These are phyloP conservation scores for Xenopus laevis DNA, from an alignment of 2,113 vertebrate genomes.

Conservation along the genomic window DNA sequence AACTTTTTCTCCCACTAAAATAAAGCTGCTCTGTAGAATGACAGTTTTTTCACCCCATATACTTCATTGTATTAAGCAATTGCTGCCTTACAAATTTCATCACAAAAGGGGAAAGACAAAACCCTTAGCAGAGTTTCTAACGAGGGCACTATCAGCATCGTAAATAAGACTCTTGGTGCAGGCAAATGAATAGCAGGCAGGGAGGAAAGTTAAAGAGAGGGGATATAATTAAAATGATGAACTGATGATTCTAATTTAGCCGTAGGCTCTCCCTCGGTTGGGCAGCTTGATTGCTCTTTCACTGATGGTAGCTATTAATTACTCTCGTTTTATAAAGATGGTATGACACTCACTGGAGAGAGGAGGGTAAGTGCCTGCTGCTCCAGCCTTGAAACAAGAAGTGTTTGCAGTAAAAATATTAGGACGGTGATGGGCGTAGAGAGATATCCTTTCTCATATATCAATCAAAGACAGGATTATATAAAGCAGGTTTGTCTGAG, in stretches of 20 bases:
- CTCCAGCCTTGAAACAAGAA: slow-evolving; percentile 7
- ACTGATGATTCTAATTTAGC: slow-evolving; percentile 40
- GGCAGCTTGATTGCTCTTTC: slow-evolving; percentile 43
- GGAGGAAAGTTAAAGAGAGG: slow-evolving; percentile 26
- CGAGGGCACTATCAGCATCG: background rate
- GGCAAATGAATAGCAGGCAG: slow-evolving; percentile 19
- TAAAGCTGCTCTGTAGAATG: background rate
- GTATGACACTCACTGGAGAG: slow-evolving; percentile 21
- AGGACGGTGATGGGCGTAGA: background rate
- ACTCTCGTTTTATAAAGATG: slow-evolving; percentile 34
- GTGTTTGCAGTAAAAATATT: slow-evolving; percentile 9
- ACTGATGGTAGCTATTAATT: slow-evolving; percentile 43
- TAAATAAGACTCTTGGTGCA: slow-evolving; percentile 22
- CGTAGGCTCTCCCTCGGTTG: slow-evolving; percentile 39
- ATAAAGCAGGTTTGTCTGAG: too few species aligned
- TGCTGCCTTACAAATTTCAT: slow-evolving; percentile 4
- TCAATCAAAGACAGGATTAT: background rate
- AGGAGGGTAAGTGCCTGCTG: slow-evolving; percentile 10
- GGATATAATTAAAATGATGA: slow-evolving; percentile 41
- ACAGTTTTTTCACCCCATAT: background rate
- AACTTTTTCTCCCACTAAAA: background rate
- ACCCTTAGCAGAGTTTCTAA: background rate
- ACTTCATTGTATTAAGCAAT: background rate
- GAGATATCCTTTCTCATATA: background rate
- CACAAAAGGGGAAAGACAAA: background rate